Percentiles rank a stretch among this genome's conserved stretches.
phyloP scores from a whole-genome alignment of 2,797 vertebrate species.

The Platalea minor region DNA sequence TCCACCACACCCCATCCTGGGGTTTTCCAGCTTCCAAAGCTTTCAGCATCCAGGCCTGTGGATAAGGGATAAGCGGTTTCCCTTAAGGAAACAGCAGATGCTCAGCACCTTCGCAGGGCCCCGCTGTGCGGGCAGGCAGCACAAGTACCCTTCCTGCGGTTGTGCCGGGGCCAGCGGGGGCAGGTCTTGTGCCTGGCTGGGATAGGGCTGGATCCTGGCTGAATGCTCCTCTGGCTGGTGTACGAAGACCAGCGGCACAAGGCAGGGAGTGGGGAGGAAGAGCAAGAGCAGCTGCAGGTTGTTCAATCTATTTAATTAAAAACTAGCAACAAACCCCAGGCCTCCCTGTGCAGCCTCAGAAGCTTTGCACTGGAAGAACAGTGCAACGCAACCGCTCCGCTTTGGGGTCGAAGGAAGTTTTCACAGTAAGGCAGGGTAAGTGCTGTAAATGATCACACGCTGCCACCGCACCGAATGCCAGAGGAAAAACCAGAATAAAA shows the following conservation, averaged over 20 bases:
- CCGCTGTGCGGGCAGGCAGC: neutral
- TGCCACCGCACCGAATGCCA: neutral
- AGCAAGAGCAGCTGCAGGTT: neutral
- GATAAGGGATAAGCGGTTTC: neutral
- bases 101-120: neutral
- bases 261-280: neutral
- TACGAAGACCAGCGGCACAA: neutral
- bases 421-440: neutral
- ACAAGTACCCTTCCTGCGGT: fast-evolving
- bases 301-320: neutral
- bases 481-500: neutral
- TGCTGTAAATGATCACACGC: neutral
- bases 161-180: neutral
- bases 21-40: neutral
- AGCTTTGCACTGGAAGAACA: neutral
- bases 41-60: neutral
- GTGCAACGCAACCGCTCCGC: neutral
- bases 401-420: neutral
- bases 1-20: neutral
- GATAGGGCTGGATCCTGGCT: neutral
- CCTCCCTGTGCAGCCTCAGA: neutral
- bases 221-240: neutral
- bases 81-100: neutral
- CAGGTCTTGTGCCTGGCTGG: neutral
- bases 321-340: neutral